Percentiles rank a stretch among this genome's conserved stretches.
phyloP scores from a whole-genome alignment of 1,140 invertebrate genomes.

The Drosophila bocki region DNA sequence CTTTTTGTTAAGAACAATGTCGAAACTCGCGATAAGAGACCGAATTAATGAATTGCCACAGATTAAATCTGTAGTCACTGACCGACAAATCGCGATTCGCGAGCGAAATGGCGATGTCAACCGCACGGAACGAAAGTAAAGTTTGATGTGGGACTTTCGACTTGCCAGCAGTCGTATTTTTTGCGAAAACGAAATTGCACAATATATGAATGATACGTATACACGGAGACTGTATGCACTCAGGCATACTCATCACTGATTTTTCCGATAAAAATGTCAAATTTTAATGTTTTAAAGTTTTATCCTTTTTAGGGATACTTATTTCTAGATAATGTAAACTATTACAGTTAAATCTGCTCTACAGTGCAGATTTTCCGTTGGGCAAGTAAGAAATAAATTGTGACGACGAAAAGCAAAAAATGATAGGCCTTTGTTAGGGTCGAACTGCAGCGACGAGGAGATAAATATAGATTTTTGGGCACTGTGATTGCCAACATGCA shows the following conservation, averaged over 20 bases:
- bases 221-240: constrained; percentile 2
- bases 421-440: constrained; percentile 24
- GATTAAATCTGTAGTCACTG: constrained; percentile 36
- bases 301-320: too few relatives aligned
- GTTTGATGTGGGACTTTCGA: constrained; percentile 47
- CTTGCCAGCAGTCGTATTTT: constrained; percentile 27
- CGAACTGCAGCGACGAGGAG: constrained; percentile 26
- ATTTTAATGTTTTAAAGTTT: background rate
- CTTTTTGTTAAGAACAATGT: background rate
- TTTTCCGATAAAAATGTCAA: background rate
- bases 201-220: constrained; percentile 13
- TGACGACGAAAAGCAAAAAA: background rate
- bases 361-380: too few relatives aligned
- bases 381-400: background rate
- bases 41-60: constrained; percentile 15
- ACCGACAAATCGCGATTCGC: constrained; percentile 13
- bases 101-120: constrained; percentile 39
- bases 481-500: constrained; percentile 52
- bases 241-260: constrained; percentile 6
- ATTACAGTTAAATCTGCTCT: background rate
- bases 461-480: constrained; percentile 69
- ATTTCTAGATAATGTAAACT: background rate
- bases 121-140: constrained; percentile 62
- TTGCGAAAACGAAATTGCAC: constrained; percentile 30
- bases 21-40: constrained; percentile 46